Evolutionary conservation across 2,888 invertebrate genomes (phyloP).

Genomic region (Clanis bilineata): DNA sequence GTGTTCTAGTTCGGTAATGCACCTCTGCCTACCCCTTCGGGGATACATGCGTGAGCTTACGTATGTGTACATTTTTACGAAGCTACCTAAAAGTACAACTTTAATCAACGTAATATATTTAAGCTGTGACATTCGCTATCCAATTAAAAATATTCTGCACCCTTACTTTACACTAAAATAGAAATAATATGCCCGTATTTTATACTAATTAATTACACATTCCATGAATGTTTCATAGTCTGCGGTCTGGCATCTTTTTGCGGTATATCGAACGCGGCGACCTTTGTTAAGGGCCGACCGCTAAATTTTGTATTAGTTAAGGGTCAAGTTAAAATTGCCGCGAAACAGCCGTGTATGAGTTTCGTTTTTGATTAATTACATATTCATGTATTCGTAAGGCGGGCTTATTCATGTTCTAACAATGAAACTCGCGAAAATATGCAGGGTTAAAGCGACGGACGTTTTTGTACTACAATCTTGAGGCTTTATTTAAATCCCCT

Average conservation of each 20-base stretch:
- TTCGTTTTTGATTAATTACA: slow-evolving; percentile 43
- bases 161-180: background rate
- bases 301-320: slow-evolving; percentile 11
- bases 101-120: background rate
- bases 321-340: background rate
- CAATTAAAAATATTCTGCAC: background rate
- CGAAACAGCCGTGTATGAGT: background rate
- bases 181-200: background rate
- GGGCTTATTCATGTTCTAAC: slow-evolving; percentile 32
- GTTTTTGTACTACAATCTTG: slow-evolving; percentile 22
- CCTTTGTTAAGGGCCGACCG: background rate
- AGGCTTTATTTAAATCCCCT: background rate
- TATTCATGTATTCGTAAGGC: slow-evolving; percentile 40
- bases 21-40: too few species aligned
- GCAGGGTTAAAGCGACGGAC: slow-evolving; percentile 27
- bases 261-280: background rate
- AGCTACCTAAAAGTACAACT: background rate
- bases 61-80: too few species aligned
- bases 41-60: too few species aligned
- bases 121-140: background rate
- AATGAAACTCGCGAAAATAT: slow-evolving; percentile 32
- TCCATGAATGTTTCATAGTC: background rate
- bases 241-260: background rate
- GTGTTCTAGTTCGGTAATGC: too few species aligned
- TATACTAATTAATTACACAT: background rate